Evolutionary conservation across 2,888 invertebrate species (phyloP).

Genomic region (Machimus rusticus): DNA sequence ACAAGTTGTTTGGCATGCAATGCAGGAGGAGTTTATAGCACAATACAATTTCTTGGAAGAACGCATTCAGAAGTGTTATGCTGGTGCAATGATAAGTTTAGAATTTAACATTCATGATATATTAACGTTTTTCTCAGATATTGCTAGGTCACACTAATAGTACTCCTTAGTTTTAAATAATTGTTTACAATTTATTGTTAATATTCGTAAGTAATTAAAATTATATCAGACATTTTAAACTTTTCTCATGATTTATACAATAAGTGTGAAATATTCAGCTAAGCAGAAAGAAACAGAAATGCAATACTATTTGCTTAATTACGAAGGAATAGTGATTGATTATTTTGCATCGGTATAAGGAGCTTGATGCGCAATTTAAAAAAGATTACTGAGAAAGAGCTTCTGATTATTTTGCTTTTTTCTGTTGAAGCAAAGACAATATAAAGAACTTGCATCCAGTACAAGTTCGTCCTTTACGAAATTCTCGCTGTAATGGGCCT

Average conservation of each 20-base stretch:
- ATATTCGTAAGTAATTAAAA: background rate
- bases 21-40: constrained; percentile 98
- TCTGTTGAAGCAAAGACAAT: no score
- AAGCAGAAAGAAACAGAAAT: background rate
- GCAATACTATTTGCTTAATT: no score
- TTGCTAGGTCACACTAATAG: constrained; percentile 88
- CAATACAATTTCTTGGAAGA: constrained; percentile 94
- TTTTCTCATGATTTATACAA: background rate
- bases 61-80: constrained; percentile 93
- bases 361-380: no score
- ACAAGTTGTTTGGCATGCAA: constrained; percentile 97
- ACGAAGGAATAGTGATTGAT: no score
- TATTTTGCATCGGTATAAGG: no score
- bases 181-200: background rate
- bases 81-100: constrained; percentile 90
- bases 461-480: no score
- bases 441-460: no score
- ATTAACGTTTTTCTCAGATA: constrained; percentile 96
- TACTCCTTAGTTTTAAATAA: background rate
- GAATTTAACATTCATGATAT: constrained; percentile 97
- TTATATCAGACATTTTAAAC: background rate
- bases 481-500: no score
- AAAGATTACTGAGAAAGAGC: no score
- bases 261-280: background rate
- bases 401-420: no score